Conservation (phyloP, 2,113 vertebrate genomes). For the Percopsis transmontana region DNA sequence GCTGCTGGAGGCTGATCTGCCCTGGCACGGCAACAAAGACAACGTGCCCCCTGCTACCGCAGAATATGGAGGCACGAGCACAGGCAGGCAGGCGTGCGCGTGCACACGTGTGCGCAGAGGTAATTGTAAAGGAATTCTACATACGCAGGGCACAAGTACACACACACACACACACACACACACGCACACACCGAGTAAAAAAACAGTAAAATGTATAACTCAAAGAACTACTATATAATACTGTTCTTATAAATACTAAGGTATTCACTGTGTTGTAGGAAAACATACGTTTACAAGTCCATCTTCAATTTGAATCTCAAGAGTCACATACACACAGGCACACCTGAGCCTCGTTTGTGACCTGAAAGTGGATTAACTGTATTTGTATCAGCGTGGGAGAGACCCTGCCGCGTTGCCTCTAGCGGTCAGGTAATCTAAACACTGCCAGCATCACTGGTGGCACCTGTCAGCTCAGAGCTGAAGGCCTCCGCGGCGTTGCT, state of each 20-base stretch:
- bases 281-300: too few relatives aligned
- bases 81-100: constrained; percentile 9
- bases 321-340: neutral
- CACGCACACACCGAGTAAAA: constrained; percentile 10
- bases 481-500: constrained; percentile 34
- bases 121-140: neutral
- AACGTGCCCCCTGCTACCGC: constrained; percentile 45
- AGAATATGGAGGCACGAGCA: constrained; percentile 37
- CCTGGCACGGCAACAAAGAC: constrained; percentile 45
- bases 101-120: neutral
- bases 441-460: constrained; percentile 33
- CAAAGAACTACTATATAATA: too few relatives aligned
- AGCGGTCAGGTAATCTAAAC: constrained; percentile 49
- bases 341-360: neutral
- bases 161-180: neutral
- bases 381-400: constrained; percentile 7
- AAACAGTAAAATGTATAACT: neutral
- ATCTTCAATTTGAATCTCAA: neutral
- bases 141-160: neutral
- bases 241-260: neutral
- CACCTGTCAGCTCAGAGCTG: constrained; percentile 47
- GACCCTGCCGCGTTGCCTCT: constrained; percentile 13
- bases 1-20: constrained; percentile 78
- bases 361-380: neutral
- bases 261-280: too few relatives aligned